A percentile compares a stretch with the other conserved stretches of the same genome.
phyloP scores from a whole-genome alignment of 2,113 vertebrate species.

The Atlantisia rogersi region DNA sequence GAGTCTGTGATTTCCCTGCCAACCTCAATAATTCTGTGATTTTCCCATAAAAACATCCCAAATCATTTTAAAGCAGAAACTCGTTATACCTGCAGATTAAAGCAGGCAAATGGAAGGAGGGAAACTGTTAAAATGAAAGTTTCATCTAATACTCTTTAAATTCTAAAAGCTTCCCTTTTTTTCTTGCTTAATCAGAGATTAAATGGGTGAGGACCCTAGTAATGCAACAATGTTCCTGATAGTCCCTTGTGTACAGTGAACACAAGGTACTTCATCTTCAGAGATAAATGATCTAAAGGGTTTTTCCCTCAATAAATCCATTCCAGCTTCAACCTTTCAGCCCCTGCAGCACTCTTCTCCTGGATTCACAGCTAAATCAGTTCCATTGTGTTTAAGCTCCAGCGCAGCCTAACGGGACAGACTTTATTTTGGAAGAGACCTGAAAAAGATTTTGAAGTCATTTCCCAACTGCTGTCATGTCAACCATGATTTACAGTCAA shows the following conservation, averaged over 20 bases:
- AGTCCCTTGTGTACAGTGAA: background rate
- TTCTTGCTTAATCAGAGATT: background rate
- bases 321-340: background rate
- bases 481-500: background rate
- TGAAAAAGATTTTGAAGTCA: background rate
- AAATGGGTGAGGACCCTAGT: background rate
- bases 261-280: background rate
- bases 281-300: background rate
- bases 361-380: background rate
- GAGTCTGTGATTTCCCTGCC: background rate
- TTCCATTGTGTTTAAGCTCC: background rate
- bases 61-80: background rate
- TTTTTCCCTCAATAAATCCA: background rate
- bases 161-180: background rate
- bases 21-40: background rate
- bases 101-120: background rate
- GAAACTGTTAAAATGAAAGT: background rate
- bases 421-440: background rate
- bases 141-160: background rate
- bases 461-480: background rate
- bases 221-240: background rate
- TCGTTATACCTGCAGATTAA: conserved; percentile 16
- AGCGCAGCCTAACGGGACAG: background rate
- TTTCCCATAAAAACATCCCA: background rate
- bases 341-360: background rate